A percentile compares a stretch with the other conserved stretches of the same genome.
Conservation (phyloP, 2,888 invertebrate genomes). For the Patella caerulea region DNA sequence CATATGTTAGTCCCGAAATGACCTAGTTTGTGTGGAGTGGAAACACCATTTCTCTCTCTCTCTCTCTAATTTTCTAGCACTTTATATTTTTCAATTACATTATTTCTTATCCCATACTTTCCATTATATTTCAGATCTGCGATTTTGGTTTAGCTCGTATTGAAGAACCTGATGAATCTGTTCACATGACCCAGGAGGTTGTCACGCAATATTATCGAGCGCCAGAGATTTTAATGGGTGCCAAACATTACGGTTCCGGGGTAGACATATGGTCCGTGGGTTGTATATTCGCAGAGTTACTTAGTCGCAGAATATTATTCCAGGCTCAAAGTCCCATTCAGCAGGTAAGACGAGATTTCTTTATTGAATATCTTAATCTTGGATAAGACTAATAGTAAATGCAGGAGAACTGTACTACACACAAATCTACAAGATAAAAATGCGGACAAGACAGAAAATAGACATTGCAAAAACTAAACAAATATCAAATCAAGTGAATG, state of each 20-base stretch:
- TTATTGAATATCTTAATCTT: not conserved
- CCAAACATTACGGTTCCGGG: slow-evolving; percentile 94
- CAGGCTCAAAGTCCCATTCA: slow-evolving; percentile 98
- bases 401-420: no score
- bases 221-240: slow-evolving; percentile 99
- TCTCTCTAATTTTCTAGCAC: not conserved
- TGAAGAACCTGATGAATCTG: slow-evolving; percentile 90
- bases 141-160: slow-evolving; percentile 99
- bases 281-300: slow-evolving; percentile 97
- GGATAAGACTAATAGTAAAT: no score
- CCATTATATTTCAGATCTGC: slow-evolving; percentile 82
- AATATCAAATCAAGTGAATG: no score
- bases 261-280: slow-evolving; percentile 99
- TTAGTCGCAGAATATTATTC: slow-evolving; percentile 95
- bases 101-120: no score
- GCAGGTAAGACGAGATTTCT: slow-evolving; percentile 77
- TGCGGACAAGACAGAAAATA: no score
- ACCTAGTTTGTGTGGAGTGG: no score
- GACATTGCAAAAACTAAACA: no score
- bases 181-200: slow-evolving; percentile 99
- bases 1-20: no score
- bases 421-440: no score
- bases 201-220: slow-evolving; percentile 99
- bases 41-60: no score
- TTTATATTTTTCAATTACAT: no score